Conservation (phyloP, 2,113 vertebrate genomes). For the Perognathus longimembris region DNA sequence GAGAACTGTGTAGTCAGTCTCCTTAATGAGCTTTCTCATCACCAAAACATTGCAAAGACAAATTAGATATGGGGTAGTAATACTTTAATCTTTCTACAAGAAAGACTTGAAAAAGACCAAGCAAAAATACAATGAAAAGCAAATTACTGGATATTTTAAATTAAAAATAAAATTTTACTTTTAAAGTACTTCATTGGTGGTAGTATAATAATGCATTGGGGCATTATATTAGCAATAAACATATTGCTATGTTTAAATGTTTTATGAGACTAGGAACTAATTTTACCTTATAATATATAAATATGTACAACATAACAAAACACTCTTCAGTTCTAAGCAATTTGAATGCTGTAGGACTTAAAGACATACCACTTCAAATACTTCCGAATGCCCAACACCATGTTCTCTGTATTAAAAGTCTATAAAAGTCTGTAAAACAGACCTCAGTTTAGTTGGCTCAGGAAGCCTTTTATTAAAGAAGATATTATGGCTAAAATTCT, state of each 20-base stretch:
- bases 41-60: conserved; percentile 7
- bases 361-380: neutral
- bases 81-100: neutral
- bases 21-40: neutral
- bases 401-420: neutral
- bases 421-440: neutral
- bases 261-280: conserved; percentile 21
- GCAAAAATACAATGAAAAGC: conserved; percentile 23
- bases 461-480: conserved; percentile 18
- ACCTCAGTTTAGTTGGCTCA: neutral
- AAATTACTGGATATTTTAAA: conserved; percentile 17
- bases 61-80: neutral
- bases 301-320: neutral
- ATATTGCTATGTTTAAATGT: conserved; percentile 31
- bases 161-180: conserved; percentile 46
- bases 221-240: no score
- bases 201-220: neutral
- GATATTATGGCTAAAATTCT: neutral
- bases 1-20: neutral
- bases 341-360: neutral
- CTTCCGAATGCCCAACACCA: neutral
- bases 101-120: neutral
- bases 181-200: conserved; percentile 24
- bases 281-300: neutral
- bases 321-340: conserved; percentile 39